Percentiles rank a stretch among this genome's conserved stretches.
Conservation (phyloP, 2,113 vertebrate species). For the Gnathonemus longibarbis region DNA sequence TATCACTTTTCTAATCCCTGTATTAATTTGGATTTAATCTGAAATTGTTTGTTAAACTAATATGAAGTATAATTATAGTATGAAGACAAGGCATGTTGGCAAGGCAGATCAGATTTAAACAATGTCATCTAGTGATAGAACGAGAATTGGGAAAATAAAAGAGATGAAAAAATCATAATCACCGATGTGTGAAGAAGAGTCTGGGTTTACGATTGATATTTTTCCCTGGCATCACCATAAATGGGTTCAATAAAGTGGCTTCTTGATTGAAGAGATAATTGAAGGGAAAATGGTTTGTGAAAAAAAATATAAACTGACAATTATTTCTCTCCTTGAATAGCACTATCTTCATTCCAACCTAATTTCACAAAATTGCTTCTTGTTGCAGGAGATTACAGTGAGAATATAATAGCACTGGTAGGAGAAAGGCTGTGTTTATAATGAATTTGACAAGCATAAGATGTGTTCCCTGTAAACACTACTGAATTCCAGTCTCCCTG, state of each 20-base stretch:
- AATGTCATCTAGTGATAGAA: not conserved
- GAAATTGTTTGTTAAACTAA: not conserved
- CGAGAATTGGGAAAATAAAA: not conserved
- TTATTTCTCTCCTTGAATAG: not conserved
- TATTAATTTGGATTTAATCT: not conserved
- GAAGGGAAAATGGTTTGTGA: not conserved
- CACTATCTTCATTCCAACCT: not conserved
- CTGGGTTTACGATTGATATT: not conserved
- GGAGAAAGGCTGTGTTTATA: conserved; percentile 3
- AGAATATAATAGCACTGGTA: not conserved
- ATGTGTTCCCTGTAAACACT: not conserved
- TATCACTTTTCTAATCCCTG: not conserved
- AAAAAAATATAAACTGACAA: conserved; percentile 1
- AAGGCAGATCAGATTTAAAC: not conserved
- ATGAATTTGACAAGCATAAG: conserved; percentile 2
- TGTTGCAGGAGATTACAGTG: conserved; percentile 1
- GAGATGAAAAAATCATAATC: not conserved
- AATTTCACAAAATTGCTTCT: conserved; percentile 1
- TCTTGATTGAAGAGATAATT: not conserved
- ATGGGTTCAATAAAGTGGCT: not conserved
- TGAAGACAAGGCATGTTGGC: not conserved
- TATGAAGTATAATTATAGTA: not conserved
- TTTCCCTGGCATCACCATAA: not conserved
- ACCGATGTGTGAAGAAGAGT: not conserved
- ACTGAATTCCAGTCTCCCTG: not conserved